These are phyloP conservation scores for Acanthosepion esculentum DNA, from an alignment of 2,888 invertebrate genomes.

Conservation along the genomic window DNA sequence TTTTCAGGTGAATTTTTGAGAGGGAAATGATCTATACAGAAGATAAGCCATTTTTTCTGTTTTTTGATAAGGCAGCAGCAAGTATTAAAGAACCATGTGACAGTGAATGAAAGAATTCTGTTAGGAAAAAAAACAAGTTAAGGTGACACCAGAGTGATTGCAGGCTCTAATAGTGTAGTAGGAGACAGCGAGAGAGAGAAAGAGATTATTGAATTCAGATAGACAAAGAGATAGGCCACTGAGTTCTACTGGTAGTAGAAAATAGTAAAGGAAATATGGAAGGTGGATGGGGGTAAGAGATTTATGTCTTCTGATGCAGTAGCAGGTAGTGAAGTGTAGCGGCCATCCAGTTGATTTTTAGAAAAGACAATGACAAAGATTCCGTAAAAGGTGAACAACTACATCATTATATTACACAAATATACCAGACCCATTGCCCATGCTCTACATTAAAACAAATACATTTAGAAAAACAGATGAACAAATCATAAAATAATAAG, in stretches of 20 bases:
- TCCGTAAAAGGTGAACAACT: not conserved
- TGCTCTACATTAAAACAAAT: too few species aligned
- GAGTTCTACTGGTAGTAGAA: not conserved
- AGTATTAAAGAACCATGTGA: not conserved
- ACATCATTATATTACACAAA: not conserved
- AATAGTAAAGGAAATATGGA: not conserved
- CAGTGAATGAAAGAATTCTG: not conserved
- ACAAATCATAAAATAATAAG: too few species aligned
- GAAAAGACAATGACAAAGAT: not conserved
- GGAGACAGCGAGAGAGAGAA: not conserved
- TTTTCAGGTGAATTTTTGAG: not conserved
- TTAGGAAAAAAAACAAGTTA: not conserved
- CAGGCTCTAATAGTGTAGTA: conserved; percentile 15
- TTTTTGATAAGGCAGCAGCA: not conserved
- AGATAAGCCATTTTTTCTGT: not conserved
- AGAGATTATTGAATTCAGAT: conserved; percentile 24
- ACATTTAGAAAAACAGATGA: too few species aligned
- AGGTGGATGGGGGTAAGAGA: not conserved
- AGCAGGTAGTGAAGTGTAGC: conserved; percentile 33
- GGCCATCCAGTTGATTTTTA: conserved; percentile 33
- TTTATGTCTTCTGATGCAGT: not conserved
- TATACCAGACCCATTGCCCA: not conserved
- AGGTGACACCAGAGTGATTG: not conserved
- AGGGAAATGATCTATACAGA: not conserved
- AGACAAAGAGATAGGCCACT: not conserved